Conservation (phyloP, 2,113 vertebrate species). For the Xenopus borealis region DNA sequence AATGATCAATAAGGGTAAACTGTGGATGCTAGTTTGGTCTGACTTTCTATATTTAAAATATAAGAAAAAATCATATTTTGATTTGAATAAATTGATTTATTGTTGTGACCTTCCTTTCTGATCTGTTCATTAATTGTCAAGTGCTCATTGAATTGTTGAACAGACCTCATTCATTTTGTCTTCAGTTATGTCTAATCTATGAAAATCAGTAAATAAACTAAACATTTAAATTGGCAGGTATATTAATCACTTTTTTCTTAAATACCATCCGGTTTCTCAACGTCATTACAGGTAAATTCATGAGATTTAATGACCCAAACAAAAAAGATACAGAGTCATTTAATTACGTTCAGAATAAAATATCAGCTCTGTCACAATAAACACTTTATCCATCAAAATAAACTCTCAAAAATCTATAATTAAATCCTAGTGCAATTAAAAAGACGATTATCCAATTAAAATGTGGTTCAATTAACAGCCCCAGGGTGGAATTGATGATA, state of each 20-base stretch:
- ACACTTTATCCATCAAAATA: slow-evolving; percentile 11
- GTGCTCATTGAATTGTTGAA: too few species aligned
- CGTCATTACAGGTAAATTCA: neutral
- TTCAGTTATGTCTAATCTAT: too few species aligned
- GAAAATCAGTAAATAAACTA: neutral
- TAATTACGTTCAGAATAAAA: neutral
- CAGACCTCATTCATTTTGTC: too few species aligned
- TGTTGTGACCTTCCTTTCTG: too few species aligned
- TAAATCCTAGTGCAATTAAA: slow-evolving; percentile 30
- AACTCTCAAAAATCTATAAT: slow-evolving; percentile 8
- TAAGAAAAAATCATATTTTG: too few species aligned
- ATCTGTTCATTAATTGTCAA: too few species aligned
- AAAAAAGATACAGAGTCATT: neutral
- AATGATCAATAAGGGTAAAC: too few species aligned
- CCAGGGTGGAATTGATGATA: slow-evolving; percentile 12
- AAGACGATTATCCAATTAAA: slow-evolving; percentile 33
- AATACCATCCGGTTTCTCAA: neutral
- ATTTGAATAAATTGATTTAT: too few species aligned
- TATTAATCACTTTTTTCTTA: neutral
- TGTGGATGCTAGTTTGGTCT: too few species aligned
- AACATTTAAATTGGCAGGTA: neutral
- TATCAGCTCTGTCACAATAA: slow-evolving; percentile 15
- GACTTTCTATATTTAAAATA: too few species aligned
- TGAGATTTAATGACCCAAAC: neutral
- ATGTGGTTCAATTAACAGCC: slow-evolving; percentile 23